Evolutionary conservation across 2,888 invertebrate genomes (phyloP), one percentile per base, ranked within the genome.

Genomic region (Galerucella calmariensis): DNA sequence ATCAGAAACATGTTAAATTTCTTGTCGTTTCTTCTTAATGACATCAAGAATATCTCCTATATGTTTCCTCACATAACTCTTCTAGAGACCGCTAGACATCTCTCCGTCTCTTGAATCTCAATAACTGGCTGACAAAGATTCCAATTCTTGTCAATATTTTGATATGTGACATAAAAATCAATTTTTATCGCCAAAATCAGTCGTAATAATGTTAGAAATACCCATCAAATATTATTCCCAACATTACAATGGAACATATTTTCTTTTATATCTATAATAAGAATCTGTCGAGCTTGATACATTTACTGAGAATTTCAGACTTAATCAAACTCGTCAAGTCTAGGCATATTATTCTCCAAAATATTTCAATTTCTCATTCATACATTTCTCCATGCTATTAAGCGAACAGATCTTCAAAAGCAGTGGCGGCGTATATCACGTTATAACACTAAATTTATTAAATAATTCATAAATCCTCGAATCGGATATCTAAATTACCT

Each of bases 281-380:
- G 68, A 41, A 41, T 41, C 35, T 69, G 62, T 69, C 51, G 51
- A 62, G 61, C 35, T 69, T 46, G 61, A 69, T 69, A 61, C 61
- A 69, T 69, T 69, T 51, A 69, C 69, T 48, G 69, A 69, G 51
- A 44, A n/a, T 62, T 62, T 41, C 35, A 44, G 48, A 69, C 27
- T 61, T 61, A 46, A 61, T 62, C 62, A 59, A 69, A 69, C 69
- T 62, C 51, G 8, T 51, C 24, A 61, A 62, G 51, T 46, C 24
- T 56, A 27, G 61, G 59, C 41, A 59, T 41, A 68, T 35, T 58
- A 58, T 59, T 59, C 59, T 24, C 12, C 12, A 41, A 35, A 35
- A 69, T 27, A 69, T 69, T 69, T 62, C 69, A 69, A 69, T 69
- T 69, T 69, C 62, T 69, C 69, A 69, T 69, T 62, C 61, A 62